These are phyloP conservation scores for Cyclophora punctaria DNA, from an alignment of 2,888 invertebrate genomes.

Conservation along the genomic window DNA sequence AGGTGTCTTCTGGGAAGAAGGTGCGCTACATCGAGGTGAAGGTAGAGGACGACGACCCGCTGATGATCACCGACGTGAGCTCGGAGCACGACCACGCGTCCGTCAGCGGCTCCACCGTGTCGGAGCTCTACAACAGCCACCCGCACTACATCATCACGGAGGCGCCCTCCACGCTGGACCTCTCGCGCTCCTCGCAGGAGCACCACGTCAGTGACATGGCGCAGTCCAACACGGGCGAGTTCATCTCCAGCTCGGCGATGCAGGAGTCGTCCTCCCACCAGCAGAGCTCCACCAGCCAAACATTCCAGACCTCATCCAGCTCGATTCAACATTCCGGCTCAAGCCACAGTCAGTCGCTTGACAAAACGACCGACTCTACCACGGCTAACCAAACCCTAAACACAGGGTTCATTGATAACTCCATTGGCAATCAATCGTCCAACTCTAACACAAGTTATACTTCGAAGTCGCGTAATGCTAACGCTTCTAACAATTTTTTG, in stretches of 20 bases:
- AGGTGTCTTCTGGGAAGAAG: conserved; percentile 67
- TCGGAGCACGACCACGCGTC: conserved; percentile 48
- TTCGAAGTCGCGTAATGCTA: conserved; percentile 50
- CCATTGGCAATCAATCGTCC: conserved; percentile 32
- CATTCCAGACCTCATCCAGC: conserved; percentile 58
- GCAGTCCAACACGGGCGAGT: conserved; percentile 59
- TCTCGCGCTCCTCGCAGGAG: conserved; percentile 59
- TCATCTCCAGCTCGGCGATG: conserved; percentile 50
- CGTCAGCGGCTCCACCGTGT: conserved; percentile 63
- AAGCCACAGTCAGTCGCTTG: conserved; percentile 54
- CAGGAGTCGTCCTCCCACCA: conserved; percentile 60
- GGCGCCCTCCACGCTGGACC: conserved; percentile 64
- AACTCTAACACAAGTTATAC: conserved; percentile 34
- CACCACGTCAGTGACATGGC: conserved; percentile 64
- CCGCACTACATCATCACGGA: conserved; percentile 72
- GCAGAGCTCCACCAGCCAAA: conserved; percentile 59
- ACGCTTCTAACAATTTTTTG: conserved; percentile 55
- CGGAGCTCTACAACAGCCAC: conserved; percentile 69
- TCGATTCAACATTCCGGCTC: conserved; percentile 58
- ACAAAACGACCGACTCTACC: conserved; percentile 54
- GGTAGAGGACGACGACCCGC: conserved; percentile 71
- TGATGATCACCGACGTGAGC: conserved; percentile 70
- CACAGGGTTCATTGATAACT: conserved; percentile 60
- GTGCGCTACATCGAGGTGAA: conserved; percentile 70
- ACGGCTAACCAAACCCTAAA: conserved; percentile 54